A percentile compares a stretch with the other conserved stretches of the same genome.
Conservation (phyloP, 23 tunicate species). For the Halocynthia roretzi region DNA sequence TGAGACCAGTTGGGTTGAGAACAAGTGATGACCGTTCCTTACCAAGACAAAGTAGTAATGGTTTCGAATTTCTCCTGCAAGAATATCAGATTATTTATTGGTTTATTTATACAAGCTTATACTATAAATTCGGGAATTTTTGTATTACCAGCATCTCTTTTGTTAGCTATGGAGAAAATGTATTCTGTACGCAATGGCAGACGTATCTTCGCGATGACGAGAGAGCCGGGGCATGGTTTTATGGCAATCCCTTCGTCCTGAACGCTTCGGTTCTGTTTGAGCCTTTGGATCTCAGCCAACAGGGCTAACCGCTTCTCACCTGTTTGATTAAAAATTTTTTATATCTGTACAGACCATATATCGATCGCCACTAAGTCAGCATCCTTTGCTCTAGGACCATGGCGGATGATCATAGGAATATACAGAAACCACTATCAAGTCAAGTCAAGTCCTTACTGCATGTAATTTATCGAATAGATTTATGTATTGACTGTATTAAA, state of each 20-base stretch:
- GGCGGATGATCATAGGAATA: too few relatives aligned
- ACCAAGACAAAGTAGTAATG: slow-evolving; percentile 83
- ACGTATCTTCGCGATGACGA: slow-evolving; percentile 37
- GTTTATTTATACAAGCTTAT: background rate
- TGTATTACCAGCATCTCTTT: slow-evolving; percentile 61
- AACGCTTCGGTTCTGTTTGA: slow-evolving; percentile 31
- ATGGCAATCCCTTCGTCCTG: background rate
- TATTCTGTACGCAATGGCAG: slow-evolving; percentile 90
- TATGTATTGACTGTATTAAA: background rate
- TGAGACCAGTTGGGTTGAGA: slow-evolving; percentile 80
- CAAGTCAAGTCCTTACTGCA: background rate
- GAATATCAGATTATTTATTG: background rate
- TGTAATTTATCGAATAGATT: slow-evolving; percentile 7
- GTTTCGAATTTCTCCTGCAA: slow-evolving; percentile 55
- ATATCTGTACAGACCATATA: background rate
- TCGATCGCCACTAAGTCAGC: too few relatives aligned
- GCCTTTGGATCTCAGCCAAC: slow-evolving; percentile 56
- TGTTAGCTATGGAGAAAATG: slow-evolving; percentile 81
- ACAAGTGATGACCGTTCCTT: slow-evolving; percentile 40
- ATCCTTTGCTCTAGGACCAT: too few relatives aligned
- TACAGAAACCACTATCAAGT: background rate
- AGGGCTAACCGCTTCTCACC: slow-evolving; percentile 81
- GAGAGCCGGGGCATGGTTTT: slow-evolving; percentile 42
- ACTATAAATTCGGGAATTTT: background rate
- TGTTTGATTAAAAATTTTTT: slow-evolving; percentile 3